Conservation (phyloP, 2,888 invertebrate genomes). For the Acanthosoma haemorrhoidale region DNA sequence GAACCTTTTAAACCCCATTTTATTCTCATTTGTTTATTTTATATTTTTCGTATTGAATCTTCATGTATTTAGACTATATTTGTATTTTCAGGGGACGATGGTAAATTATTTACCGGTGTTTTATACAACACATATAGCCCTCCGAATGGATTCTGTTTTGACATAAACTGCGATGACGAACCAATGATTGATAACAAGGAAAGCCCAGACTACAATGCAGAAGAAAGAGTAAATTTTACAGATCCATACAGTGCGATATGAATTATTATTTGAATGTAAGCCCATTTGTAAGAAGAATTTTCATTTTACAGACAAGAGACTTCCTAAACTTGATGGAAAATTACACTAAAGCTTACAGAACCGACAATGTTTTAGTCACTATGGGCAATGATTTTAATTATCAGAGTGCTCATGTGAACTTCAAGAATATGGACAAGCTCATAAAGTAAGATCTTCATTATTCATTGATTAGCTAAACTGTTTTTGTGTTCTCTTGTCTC, state of each 20-base stretch:
- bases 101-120: constrained; percentile 70
- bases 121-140: constrained; percentile 76
- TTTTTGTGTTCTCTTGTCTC: too few species aligned
- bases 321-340: constrained; percentile 13
- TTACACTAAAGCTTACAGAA: constrained; percentile 14
- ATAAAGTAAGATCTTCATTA: constrained; percentile 58
- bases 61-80: not conserved
- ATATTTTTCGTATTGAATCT: too few species aligned
- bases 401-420: constrained; percentile 71
- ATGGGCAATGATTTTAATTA: constrained; percentile 94
- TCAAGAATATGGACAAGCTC: constrained; percentile 78
- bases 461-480: too few species aligned
- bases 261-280: too few species aligned
- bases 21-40: too few species aligned
- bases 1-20: too few species aligned
- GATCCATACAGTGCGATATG: not conserved
- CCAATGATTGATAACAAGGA: constrained; percentile 79
- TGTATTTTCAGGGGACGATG: constrained; percentile 43
- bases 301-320: constrained; percentile 37
- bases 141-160: constrained; percentile 90
- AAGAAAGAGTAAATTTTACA: constrained; percentile 54
- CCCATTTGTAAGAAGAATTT: not conserved
- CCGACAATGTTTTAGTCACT: constrained; percentile 63
- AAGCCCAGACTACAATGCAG: constrained; percentile 79
- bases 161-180: constrained; percentile 74